Evolutionary conservation across 2,888 invertebrate genomes (phyloP).

Genomic region (Eupeodes luniger): DNA sequence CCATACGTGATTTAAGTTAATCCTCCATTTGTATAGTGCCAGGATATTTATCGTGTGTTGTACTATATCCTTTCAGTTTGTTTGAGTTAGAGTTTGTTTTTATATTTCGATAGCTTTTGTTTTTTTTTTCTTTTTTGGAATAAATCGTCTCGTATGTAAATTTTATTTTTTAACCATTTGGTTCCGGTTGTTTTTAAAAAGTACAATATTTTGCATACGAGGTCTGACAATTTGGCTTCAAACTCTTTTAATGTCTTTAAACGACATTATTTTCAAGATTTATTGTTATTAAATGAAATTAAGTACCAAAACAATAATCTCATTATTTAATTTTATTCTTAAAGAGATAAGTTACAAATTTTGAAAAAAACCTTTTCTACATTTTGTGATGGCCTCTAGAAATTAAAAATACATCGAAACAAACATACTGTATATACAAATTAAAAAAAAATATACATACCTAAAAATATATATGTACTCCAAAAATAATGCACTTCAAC

Average conservation of each 20-base stretch:
- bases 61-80: slow-evolving; percentile 31
- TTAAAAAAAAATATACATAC: not conserved
- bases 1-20: slow-evolving; percentile 68
- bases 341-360: too few species aligned
- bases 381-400: not conserved
- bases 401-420: not conserved
- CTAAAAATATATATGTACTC: not conserved
- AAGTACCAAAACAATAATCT: too few species aligned
- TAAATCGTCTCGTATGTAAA: slow-evolving; percentile 57
- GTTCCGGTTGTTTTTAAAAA: slow-evolving; percentile 9
- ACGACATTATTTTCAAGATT: too few species aligned
- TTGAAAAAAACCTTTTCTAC: too few species aligned
- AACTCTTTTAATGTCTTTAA: too few species aligned
- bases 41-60: not conserved
- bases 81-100: slow-evolving; percentile 11
- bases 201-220: not conserved
- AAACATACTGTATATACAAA: not conserved
- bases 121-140: slow-evolving; percentile 52
- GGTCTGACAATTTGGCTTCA: not conserved
- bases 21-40: slow-evolving; percentile 55
- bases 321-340: too few species aligned
- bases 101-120: slow-evolving; percentile 22
- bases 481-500: slow-evolving; percentile 21
- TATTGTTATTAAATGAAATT: too few species aligned
- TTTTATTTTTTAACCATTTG: slow-evolving; percentile 23